A percentile compares a stretch with the other conserved stretches of the same genome.
Evolutionary conservation across 64 coral and sea anemone species (phyloP).

Genomic region (Trachythela sp.): DNA sequence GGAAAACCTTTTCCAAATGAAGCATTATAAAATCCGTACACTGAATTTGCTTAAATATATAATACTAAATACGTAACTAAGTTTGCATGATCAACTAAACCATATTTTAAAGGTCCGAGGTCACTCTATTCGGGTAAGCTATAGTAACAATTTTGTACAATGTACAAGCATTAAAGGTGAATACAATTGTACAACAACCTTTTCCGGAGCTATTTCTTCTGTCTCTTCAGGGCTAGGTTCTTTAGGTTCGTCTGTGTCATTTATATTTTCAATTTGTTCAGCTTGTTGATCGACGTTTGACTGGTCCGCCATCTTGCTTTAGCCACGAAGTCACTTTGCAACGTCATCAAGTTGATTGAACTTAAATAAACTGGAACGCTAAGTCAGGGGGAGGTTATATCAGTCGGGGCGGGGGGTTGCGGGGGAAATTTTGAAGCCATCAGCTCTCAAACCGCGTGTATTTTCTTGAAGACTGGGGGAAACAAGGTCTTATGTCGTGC

Average conservation of each 20-base stretch:
- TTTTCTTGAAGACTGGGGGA: too few species aligned
- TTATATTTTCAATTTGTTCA: not conserved
- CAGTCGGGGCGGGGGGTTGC: not conserved
- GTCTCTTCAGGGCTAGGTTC: not conserved
- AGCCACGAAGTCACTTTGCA: slow-evolving; percentile 5
- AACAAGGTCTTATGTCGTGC: too few species aligned
- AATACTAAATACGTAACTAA: too few species aligned
- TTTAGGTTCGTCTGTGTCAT: not conserved
- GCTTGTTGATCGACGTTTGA: not conserved
- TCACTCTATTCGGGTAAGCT: not conserved
- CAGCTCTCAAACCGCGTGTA: too few species aligned
- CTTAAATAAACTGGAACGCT: not conserved
- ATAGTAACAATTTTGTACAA: not conserved
- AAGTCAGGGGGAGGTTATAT: not conserved
- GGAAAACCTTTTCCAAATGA: too few species aligned
- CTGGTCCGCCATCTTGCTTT: not conserved
- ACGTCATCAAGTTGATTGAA: not conserved
- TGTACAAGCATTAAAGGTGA: not conserved
- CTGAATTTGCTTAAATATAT: too few species aligned
- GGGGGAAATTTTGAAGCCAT: too few species aligned
- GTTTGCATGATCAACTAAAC: too few species aligned
- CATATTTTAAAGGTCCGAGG: too few species aligned
- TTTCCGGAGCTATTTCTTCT: not conserved
- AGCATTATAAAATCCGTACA: too few species aligned
- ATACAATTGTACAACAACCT: not conserved